Percentiles rank a stretch among this genome's conserved stretches.
phyloP scores from a whole-genome alignment of 2,888 invertebrate genomes.

The Ernsta delagoae region DNA sequence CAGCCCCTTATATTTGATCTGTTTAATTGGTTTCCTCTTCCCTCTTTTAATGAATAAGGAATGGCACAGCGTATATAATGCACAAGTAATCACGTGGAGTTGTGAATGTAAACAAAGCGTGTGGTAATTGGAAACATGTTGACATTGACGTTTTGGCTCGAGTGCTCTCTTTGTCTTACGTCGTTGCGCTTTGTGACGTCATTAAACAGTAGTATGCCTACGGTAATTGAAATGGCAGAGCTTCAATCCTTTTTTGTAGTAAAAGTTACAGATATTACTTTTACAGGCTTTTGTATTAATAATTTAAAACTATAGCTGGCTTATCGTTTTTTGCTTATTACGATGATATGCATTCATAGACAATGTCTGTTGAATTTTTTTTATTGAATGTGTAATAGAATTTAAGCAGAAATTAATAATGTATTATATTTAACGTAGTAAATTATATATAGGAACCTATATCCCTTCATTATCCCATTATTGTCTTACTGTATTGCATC shows the following conservation, averaged over 20 bases:
- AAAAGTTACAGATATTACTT: no score
- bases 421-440: no score
- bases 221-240: not conserved
- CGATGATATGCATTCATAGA: no score
- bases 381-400: no score
- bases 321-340: no score
- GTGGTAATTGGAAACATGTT: constrained; percentile 57
- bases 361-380: no score
- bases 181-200: constrained; percentile 7
- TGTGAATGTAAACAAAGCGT: constrained; percentile 70
- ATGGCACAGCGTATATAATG: constrained; percentile 57
- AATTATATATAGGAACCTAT: no score
- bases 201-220: constrained; percentile 1
- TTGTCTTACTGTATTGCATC: no score
- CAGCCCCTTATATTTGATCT: constrained; percentile 58
- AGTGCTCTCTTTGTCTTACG: constrained; percentile 8
- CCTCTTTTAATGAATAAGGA: constrained; percentile 52
- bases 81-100: constrained; percentile 64
- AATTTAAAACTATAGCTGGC: no score
- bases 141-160: constrained; percentile 20
- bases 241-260: not conserved
- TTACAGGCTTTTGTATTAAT: no score
- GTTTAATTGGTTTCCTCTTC: constrained; percentile 59
- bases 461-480: no score
- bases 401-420: no score